A percentile compares a stretch with the other conserved stretches of the same genome.
Conservation (phyloP, 2,113 vertebrate genomes). For the Cynoglossus semilaevis region DNA sequence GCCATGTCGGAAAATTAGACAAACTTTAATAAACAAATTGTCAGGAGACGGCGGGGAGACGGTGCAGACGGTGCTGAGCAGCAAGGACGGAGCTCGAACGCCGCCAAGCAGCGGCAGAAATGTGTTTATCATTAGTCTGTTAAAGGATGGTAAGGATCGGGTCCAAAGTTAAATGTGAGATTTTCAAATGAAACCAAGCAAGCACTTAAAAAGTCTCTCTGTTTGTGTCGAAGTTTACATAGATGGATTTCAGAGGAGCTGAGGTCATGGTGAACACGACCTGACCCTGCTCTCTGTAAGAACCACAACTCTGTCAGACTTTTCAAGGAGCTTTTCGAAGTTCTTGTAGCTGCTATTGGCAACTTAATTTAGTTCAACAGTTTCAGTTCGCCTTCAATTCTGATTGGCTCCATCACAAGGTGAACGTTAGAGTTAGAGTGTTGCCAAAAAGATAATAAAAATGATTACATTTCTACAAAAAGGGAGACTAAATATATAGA, state of each 20-base stretch:
- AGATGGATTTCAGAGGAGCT: conserved; percentile 3
- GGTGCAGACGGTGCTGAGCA: neutral
- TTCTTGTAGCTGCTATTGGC: no score
- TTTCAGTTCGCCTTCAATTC: no score
- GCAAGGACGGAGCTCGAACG: neutral
- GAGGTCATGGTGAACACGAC: neutral
- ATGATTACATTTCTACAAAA: no score
- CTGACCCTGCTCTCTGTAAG: no score
- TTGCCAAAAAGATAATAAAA: no score
- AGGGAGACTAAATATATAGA: no score
- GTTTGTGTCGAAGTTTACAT: conserved; percentile 2
- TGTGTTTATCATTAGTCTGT: conserved; percentile 1
- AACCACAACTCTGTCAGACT: no score
- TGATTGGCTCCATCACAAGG: no score
- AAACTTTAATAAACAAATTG: conserved; percentile 36
- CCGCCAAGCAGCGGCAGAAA: neutral
- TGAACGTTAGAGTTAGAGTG: no score
- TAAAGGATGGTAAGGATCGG: neutral
- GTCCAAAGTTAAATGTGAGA: conserved; percentile 5
- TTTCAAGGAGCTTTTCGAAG: no score
- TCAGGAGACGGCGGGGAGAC: conserved; percentile 7
- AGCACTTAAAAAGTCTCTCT: conserved; percentile 2
- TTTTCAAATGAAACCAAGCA: conserved; percentile 1
- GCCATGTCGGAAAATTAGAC: conserved; percentile 27
- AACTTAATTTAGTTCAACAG: no score